Evolutionary conservation across 2,113 vertebrate genomes (phyloP), one percentile per base, ranked within the genome.

Genomic region (Hiodon tergisus): DNA sequence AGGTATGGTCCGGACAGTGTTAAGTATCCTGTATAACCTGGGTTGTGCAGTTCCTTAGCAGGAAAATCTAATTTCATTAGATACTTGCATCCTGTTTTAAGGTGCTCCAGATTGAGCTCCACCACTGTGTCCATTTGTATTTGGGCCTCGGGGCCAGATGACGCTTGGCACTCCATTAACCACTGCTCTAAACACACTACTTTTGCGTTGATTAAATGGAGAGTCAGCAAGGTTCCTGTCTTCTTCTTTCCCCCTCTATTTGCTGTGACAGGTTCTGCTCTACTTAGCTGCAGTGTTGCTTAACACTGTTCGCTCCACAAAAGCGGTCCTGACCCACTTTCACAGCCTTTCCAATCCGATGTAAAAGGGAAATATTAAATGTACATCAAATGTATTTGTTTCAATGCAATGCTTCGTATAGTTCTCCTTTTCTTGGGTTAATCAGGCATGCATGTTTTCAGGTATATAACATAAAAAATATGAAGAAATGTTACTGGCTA

Each of bases 171-270:
- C 31, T 31, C 31, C 31, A 31, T 31, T 31, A 31, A 59, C 60
- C 48, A 46, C 6, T 48, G 69, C 9, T 71, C 46, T 71, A 17
- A 59, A 13, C 48, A 31, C 31, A 2, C 31, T n/a, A 57, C 17
- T 60, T 47, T 6, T 14, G 54, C 54, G 6, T 31, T 71, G 53
- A 70, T 70, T 70, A 70, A 70, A 70, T 55, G 8, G 14, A 31
- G 17, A 70, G 17, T 5, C 47, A 63, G 51, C 46, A 55, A 54
- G 72, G 50, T 54, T 65, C 60, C 16, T 52, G 10, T 51, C 11
- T 17, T 73, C 9, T 47, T 4, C 14, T 63, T 11, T 48, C 17
- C 63, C 13, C 46, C 52, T 50, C 47, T 13, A 66, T 67, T 74
- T 62, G 8, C 17, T 7, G 4, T 67, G 62, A 16, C 52, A 13